Conservation (phyloP, 1,140 invertebrate species). For the Zaprionus capensis region DNA sequence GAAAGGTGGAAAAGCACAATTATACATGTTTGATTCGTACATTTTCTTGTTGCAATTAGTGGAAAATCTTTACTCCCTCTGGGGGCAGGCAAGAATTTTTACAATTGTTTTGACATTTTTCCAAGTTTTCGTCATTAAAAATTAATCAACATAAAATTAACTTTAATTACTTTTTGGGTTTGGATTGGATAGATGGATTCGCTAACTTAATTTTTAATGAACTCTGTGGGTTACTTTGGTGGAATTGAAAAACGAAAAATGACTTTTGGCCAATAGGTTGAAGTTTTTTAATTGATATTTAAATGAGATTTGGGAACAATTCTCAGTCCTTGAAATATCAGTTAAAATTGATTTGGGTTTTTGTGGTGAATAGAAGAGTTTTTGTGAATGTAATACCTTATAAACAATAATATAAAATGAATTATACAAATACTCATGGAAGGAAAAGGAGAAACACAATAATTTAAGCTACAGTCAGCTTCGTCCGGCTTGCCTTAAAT, state of each 20-base stretch:
- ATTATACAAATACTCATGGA: too few species aligned
- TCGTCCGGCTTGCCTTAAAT: too few species aligned
- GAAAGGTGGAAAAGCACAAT: constrained; percentile 47
- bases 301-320: constrained; percentile 38
- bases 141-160: constrained; percentile 59
- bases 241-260: constrained; percentile 13
- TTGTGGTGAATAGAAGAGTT: not conserved
- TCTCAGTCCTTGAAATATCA: not conserved
- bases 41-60: constrained; percentile 64
- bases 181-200: constrained; percentile 5
- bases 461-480: too few species aligned
- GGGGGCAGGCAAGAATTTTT: constrained; percentile 11
- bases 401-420: too few species aligned
- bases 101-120: constrained; percentile 54
- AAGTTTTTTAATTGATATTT: constrained; percentile 14
- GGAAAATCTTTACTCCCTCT: constrained; percentile 30
- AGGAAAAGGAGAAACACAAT: too few species aligned
- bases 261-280: constrained; percentile 30
- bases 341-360: not conserved
- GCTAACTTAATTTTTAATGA: constrained; percentile 41
- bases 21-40: constrained; percentile 53
- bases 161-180: constrained; percentile 60
- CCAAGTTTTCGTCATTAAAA: constrained; percentile 55
- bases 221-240: constrained; percentile 54
- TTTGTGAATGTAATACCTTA: not conserved